Evolutionary conservation across 2,797 vertebrate genomes (phyloP).

Genomic region (Ctenochaetus hawaiiensis): DNA sequence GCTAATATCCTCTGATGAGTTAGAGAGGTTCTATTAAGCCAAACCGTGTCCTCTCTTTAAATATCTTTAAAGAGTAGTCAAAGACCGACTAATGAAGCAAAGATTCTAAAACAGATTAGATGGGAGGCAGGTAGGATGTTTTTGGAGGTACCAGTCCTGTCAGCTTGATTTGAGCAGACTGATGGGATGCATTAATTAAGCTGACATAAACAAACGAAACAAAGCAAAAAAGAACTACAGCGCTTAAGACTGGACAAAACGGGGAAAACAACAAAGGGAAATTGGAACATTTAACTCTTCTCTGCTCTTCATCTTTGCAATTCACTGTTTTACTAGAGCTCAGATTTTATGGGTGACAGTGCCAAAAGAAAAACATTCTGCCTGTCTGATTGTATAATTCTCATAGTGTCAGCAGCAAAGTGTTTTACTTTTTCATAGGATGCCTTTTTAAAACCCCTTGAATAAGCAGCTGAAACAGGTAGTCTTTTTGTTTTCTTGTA

Average conservation of each 20-base stretch:
- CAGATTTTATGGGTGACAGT: conserved; percentile 39
- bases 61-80: conserved; percentile 24
- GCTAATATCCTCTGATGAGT: conserved; percentile 36
- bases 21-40: conserved; percentile 31
- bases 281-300: conserved; percentile 10
- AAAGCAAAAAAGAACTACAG: conserved; percentile 23
- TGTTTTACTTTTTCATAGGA: conserved; percentile 41
- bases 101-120: conserved; percentile 22
- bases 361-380: conserved; percentile 54
- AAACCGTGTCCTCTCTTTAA: conserved; percentile 31
- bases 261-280: conserved; percentile 10
- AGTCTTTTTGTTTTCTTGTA: conserved; percentile 46
- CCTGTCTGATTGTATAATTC: conserved; percentile 61
- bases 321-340: conserved; percentile 52
- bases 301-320: conserved; percentile 24
- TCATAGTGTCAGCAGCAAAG: conserved; percentile 40
- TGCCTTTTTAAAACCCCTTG: conserved; percentile 30
- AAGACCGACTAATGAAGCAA: conserved; percentile 26
- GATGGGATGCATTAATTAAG: conserved; percentile 34
- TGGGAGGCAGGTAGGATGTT: conserved; percentile 25
- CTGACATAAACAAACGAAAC: conserved; percentile 45
- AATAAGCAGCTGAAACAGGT: conserved; percentile 54
- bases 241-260: conserved; percentile 5
- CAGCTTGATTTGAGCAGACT: conserved; percentile 41
- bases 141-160: conserved; percentile 20